Conservation (phyloP, 2,797 vertebrate species). For the Gouania willdenowi region DNA sequence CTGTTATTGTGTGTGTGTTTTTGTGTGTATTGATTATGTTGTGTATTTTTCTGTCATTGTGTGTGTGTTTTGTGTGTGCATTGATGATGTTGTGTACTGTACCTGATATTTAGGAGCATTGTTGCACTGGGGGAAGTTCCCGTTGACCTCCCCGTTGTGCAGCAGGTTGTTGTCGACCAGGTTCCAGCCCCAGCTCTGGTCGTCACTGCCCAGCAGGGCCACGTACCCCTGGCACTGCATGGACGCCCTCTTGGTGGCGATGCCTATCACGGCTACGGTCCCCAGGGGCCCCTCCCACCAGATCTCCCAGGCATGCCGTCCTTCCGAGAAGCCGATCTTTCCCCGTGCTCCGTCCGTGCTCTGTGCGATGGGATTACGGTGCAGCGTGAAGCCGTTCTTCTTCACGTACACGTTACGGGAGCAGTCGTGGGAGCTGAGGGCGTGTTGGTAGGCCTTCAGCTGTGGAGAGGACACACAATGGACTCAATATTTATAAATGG, state of each 20-base stretch:
- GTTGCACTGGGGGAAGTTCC: slow-evolving; percentile 98
- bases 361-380: slow-evolving; percentile 97
- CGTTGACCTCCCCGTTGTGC: slow-evolving; percentile 97
- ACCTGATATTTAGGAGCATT: slow-evolving; percentile 99
- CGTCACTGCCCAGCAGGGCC: slow-evolving; percentile 93
- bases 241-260: slow-evolving; percentile 92
- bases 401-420: slow-evolving; percentile 98
- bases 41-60: no score
- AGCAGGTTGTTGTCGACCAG: slow-evolving; percentile 98
- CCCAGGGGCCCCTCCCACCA: slow-evolving; percentile 99
- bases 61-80: no score
- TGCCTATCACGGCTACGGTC: slow-evolving; percentile 95
- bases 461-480: slow-evolving; percentile 35
- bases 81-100: slow-evolving; percentile 8
- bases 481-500: no score
- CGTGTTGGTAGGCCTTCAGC: slow-evolving; percentile 93
- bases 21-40: no score
- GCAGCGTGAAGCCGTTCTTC: slow-evolving; percentile 98
- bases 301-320: slow-evolving; percentile 97
- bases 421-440: slow-evolving; percentile 96
- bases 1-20: no score
- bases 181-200: slow-evolving; percentile 99
- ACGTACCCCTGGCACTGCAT: slow-evolving; percentile 99
- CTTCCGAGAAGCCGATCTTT: slow-evolving; percentile 96
- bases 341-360: slow-evolving; percentile 96